Conservation (phyloP, 2,888 invertebrate genomes). For the Poecilobothrus nobilitatus region DNA sequence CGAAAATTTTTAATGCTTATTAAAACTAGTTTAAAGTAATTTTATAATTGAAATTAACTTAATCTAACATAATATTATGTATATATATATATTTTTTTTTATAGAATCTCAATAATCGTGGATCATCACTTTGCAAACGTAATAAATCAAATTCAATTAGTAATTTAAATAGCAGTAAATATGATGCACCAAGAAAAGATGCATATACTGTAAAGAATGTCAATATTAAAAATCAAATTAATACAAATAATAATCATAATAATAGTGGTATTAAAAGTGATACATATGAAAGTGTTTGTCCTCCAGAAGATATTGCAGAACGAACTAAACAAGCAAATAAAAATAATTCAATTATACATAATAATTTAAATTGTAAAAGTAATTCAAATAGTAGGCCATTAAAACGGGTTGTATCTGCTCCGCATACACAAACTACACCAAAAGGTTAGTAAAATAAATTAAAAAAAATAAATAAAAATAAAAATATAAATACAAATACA, state of each 20-base stretch:
- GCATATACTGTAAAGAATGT: slow-evolving; percentile 36
- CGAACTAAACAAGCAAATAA: slow-evolving; percentile 40
- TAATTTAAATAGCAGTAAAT: slow-evolving; percentile 38
- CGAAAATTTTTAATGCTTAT: no score
- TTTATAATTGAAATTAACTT: no score
- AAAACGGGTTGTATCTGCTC: slow-evolving; percentile 53
- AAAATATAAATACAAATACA: slow-evolving; percentile 21
- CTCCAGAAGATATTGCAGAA: slow-evolving; percentile 42
- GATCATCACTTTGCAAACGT: slow-evolving; percentile 33
- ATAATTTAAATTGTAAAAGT: slow-evolving; percentile 21
- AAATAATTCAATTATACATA: slow-evolving; percentile 36
- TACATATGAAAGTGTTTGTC: slow-evolving; percentile 44
- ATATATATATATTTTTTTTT: slow-evolving; percentile 7
- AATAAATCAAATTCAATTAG: slow-evolving; percentile 41
- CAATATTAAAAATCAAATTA: slow-evolving; percentile 39
- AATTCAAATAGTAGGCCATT: slow-evolving; percentile 38
- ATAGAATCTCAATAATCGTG: slow-evolving; percentile 39
- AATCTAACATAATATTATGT: no score
- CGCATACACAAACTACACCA: slow-evolving; percentile 42
- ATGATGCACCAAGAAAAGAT: slow-evolving; percentile 33
- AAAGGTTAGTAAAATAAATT: slow-evolving; percentile 33
- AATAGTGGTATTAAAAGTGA: slow-evolving; percentile 37
- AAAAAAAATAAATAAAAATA: slow-evolving; percentile 28
- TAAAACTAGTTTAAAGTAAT: no score
- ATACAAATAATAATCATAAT: slow-evolving; percentile 22